phyloP scores from a whole-genome alignment of 2,888 invertebrate genomes.

The Lepidocyrtoides sp. region DNA sequence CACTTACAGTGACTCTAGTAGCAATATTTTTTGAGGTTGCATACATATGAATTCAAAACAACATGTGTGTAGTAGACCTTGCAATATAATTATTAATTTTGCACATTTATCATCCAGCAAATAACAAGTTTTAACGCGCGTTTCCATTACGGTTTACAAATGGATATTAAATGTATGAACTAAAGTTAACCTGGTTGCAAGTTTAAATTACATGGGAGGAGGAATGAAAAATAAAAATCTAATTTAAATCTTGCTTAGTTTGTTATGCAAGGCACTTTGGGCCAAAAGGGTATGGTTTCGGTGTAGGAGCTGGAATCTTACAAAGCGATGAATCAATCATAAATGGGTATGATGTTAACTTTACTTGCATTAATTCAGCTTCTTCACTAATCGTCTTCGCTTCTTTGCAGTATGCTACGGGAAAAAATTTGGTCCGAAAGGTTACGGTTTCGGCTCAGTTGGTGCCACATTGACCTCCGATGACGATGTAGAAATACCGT shows the following conservation, averaged over 20 bases:
- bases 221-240: too few species aligned
- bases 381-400: conserved; percentile 81
- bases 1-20: too few species aligned
- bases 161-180: too few species aligned
- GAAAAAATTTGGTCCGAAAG: conserved; percentile 98
- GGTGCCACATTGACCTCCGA: conserved; percentile 91
- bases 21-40: background rate
- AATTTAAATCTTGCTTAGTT: conserved; percentile 88
- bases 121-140: background rate
- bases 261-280: conserved; percentile 99
- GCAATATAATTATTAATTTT: background rate
- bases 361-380: conserved; percentile 37
- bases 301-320: conserved; percentile 97
- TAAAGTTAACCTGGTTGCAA: too few species aligned
- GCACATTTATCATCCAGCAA: conserved; percentile 2
- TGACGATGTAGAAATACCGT: conserved; percentile 78
- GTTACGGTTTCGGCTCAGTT: conserved; percentile 98
- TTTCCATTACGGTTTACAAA: background rate
- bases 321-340: conserved; percentile 94
- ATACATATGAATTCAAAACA: background rate
- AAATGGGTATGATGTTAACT: conserved; percentile 91
- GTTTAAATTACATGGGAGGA: too few species aligned
- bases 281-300: conserved; percentile 98
- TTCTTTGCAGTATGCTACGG: conserved; percentile 94
- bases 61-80: background rate